These are phyloP conservation scores for Cecropterus lyciades DNA, from an alignment of 1,140 invertebrate genomes.

Conservation along the genomic window DNA sequence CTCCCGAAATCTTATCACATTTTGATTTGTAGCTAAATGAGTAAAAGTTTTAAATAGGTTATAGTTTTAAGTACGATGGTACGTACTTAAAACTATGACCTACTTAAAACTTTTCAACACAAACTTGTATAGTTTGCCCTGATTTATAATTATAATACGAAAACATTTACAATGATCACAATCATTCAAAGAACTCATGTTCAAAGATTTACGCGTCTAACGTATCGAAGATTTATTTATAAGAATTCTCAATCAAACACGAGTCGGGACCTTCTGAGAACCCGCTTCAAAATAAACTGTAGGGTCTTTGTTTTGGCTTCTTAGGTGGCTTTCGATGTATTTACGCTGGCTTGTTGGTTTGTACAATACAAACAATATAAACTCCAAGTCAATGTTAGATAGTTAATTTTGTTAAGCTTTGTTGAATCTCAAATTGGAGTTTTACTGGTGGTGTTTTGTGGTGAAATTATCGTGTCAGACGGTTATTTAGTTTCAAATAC, in stretches of 20 bases:
- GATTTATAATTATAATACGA: neutral
- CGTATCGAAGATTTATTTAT: constrained; percentile 64
- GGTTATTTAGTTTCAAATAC: neutral
- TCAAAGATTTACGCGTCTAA: constrained; percentile 6
- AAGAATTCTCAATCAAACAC: constrained; percentile 72
- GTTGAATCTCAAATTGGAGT: constrained; percentile 18
- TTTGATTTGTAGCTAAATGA: too few relatives aligned
- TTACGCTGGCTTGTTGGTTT: constrained; percentile 49
- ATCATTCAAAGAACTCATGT: constrained; percentile 18
- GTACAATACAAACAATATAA: constrained; percentile 50
- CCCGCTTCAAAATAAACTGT: constrained; percentile 60
- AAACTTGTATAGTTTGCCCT: neutral
- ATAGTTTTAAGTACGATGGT: too few relatives aligned
- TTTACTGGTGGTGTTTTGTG: neutral
- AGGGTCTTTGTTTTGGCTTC: constrained; percentile 71
- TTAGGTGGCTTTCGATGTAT: constrained; percentile 61
- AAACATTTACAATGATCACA: neutral
- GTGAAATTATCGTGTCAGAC: neutral
- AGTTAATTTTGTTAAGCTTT: constrained; percentile 40
- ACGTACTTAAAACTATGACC: too few relatives aligned
- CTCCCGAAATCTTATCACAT: too few relatives aligned
- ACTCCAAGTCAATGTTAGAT: constrained; percentile 50
- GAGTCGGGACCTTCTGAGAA: constrained; percentile 63
- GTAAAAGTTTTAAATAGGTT: too few relatives aligned
- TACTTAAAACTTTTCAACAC: too few relatives aligned